A percentile compares a stretch with the other conserved stretches of the same genome.
Evolutionary conservation across 1,140 invertebrate species (phyloP).

Genomic region (Drosophila rufa): DNA sequence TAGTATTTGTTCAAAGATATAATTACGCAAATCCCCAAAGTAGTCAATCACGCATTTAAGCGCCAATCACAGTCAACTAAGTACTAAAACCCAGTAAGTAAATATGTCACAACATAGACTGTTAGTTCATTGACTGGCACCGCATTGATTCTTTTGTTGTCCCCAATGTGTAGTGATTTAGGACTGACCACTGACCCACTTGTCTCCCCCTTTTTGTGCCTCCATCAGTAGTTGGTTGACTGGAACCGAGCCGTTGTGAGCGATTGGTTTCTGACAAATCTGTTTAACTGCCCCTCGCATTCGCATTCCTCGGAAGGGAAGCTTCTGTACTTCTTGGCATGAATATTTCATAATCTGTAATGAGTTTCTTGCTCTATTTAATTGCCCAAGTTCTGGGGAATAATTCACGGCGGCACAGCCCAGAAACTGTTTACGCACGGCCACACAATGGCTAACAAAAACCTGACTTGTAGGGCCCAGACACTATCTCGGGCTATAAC

Average conservation of each 20-base stretch:
- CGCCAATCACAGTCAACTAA: not conserved
- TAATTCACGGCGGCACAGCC: conserved; percentile 51
- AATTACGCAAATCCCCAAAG: not conserved
- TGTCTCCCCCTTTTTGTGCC: conserved; percentile 16
- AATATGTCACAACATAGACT: conserved; percentile 1
- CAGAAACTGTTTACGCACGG: conserved; percentile 48
- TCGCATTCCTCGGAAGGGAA: not conserved
- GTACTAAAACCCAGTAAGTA: not conserved
- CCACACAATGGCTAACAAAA: conserved; percentile 31
- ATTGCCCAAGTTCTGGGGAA: conserved; percentile 62
- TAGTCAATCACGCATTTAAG: conserved; percentile 2
- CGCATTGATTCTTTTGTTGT: conserved; percentile 32
- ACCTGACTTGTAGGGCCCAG: conserved; percentile 15
- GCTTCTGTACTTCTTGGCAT: not conserved
- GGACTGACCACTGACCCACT: conserved; percentile 31
- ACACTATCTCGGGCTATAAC: conserved; percentile 29
- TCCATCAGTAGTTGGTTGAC: conserved; percentile 22
- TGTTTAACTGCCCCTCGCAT: conserved; percentile 34
- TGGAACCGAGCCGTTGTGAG: conserved; percentile 32
- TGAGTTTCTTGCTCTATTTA: conserved; percentile 78
- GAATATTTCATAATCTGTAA: conserved; percentile 77
- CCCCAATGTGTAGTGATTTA: conserved; percentile 59
- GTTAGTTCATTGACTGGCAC: conserved; percentile 26
- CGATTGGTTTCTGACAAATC: conserved; percentile 52
- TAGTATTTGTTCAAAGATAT: not conserved